Conservation (phyloP, 1,140 invertebrate species). For the Rhynchophorus ferrugineus region DNA sequence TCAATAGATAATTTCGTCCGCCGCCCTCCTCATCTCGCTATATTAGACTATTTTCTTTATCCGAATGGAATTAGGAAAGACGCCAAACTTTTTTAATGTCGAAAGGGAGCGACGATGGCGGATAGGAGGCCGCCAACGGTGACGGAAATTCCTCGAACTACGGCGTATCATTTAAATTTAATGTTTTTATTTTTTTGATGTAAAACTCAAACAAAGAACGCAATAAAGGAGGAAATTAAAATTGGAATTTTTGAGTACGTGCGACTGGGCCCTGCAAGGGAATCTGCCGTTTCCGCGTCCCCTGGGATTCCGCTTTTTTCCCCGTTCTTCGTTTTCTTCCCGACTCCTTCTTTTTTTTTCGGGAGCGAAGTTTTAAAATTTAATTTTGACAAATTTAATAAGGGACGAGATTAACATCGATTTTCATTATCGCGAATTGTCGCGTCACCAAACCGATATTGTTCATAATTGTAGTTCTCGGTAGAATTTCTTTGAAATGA, state of each 20-base stretch:
- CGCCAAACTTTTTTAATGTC: too few relatives aligned
- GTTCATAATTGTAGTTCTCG: too few relatives aligned
- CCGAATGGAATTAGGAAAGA: too few relatives aligned
- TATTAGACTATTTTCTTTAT: too few relatives aligned
- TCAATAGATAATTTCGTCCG: too few relatives aligned
- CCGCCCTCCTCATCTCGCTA: too few relatives aligned
- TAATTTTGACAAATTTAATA: background rate
- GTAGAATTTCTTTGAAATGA: too few relatives aligned
- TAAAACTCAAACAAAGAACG: background rate
- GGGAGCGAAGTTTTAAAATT: background rate
- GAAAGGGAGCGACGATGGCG: too few relatives aligned
- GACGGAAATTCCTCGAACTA: background rate
- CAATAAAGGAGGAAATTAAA: background rate
- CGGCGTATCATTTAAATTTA: background rate
- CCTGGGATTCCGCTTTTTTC: background rate
- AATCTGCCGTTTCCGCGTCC: background rate
- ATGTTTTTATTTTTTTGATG: background rate
- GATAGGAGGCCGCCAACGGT: too few relatives aligned
- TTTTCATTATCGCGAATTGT: background rate
- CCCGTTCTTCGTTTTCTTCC: background rate
- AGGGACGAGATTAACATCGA: background rate
- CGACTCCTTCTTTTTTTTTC: background rate
- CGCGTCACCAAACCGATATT: too few relatives aligned
- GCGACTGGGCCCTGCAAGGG: background rate
- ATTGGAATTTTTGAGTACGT: background rate